Evolutionary conservation across 2,888 invertebrate species (phyloP), one percentile per base, ranked within the genome.

Genomic region (Plagiodera versicolora): DNA sequence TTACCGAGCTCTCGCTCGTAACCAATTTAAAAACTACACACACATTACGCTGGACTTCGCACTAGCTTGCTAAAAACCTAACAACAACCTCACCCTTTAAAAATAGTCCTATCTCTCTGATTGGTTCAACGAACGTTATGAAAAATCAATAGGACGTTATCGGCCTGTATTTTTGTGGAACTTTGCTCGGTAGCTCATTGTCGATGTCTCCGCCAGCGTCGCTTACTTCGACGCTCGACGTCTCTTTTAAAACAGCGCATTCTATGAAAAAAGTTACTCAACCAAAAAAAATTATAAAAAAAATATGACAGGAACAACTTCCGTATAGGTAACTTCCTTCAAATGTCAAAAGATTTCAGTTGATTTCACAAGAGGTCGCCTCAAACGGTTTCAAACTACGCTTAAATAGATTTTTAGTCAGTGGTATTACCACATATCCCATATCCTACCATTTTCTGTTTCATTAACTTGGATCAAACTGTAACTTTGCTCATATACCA

Each of bases 121-220:
- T 81, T 81, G 80, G 80, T 81, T 80, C 79, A 79, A 79, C 78
- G 80, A 82, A 83, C 81, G 83, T 83, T 84, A 82, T 80, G 84
- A 86, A 86, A 85, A 86, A 86, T 85, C 85, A 85, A 85, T 85
- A 85, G 82, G 82, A 82, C 83, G 83, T 83, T 83, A 84, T 80
- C 80, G 79, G 79, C 77, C 79, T 79, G 79, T 79, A 81, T 81
- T 81, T 81, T 81, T 80, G 79, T 78, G 75, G 75, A 78, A 76
- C 76, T 72, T 74, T 72, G 76, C 76, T 74, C 75, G 71, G 67
- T 72, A 74, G 74, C 75, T 77, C 77, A 77, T 77, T 79, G 75
- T 75, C 75, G 76, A 70, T 77, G 74, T 77, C 78, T 78, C 79
- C 77, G 74, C 75, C 76, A 77, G 79, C 80, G 79, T 77, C 79